Evolutionary conservation across 2,797 vertebrate genomes (phyloP).

Genomic region (Dendrocincla fuliginosa): DNA sequence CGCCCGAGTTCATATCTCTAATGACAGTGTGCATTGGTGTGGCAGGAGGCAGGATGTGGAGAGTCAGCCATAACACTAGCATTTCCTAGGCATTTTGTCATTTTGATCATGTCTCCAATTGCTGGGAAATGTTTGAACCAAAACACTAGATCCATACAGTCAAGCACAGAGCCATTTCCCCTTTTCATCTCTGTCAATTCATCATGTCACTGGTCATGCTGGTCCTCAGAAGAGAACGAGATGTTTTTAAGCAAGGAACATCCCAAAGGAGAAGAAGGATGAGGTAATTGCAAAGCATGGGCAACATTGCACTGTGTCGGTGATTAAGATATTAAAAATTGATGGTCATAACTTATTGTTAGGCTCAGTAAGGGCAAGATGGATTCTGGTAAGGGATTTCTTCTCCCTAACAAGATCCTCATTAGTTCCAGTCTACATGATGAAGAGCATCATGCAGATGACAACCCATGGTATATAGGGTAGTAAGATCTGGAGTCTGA

Average conservation of each 20-base stretch:
- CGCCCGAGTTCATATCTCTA: background rate
- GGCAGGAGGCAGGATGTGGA: background rate
- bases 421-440: background rate
- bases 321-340: background rate
- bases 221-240: background rate
- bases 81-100: background rate
- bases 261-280: background rate
- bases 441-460: background rate
- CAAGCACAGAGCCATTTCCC: background rate
- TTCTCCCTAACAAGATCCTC: background rate
- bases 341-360: background rate
- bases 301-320: accelerated
- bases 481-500: background rate
- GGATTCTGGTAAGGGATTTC: background rate
- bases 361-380: background rate
- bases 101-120: background rate
- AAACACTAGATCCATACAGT: background rate
- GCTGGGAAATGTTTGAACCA: background rate
- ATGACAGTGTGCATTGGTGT: background rate
- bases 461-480: accelerated
- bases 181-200: background rate
- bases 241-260: background rate
- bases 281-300: background rate
- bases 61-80: accelerated
- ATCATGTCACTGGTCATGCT: background rate